A percentile compares a stretch with the other conserved stretches of the same genome.
phyloP scores from a whole-genome alignment of 2,888 invertebrate genomes.

The Adineta ricciae region DNA sequence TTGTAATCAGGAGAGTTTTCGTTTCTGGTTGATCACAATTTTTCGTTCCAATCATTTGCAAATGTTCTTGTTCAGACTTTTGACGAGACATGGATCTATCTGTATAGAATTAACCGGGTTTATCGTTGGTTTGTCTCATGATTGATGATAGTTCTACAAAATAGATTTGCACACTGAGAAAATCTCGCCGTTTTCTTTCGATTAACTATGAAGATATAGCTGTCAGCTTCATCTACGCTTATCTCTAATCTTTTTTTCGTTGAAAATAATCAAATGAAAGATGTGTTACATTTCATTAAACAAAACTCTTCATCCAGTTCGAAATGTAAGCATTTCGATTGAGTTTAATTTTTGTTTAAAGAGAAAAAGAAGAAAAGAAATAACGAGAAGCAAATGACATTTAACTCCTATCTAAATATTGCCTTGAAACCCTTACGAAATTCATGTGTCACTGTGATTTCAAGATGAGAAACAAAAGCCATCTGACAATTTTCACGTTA shows the following conservation, averaged over 20 bases:
- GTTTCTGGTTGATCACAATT: background rate
- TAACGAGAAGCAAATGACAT: background rate
- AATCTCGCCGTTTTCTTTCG: background rate
- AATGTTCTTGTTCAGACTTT: background rate
- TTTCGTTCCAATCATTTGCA: background rate
- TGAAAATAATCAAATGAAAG: background rate
- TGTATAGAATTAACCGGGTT: background rate
- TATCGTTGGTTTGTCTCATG: background rate
- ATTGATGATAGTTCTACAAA: background rate
- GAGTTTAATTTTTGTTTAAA: no score
- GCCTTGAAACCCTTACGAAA: background rate
- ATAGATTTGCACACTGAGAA: background rate
- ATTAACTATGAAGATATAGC: background rate
- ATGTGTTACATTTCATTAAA: background rate
- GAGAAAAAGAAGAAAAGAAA: background rate
- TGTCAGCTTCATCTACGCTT: background rate
- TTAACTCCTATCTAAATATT: background rate
- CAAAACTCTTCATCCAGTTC: background rate
- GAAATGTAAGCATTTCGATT: background rate
- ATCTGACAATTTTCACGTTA: background rate
- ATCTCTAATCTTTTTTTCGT: background rate
- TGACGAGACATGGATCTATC: background rate
- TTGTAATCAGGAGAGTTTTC: background rate
- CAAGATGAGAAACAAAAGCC: background rate
- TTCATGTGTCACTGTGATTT: background rate